These are phyloP conservation scores for Tenebrio molitor DNA, from an alignment of 1,140 invertebrate genomes.

Conservation along the genomic window DNA sequence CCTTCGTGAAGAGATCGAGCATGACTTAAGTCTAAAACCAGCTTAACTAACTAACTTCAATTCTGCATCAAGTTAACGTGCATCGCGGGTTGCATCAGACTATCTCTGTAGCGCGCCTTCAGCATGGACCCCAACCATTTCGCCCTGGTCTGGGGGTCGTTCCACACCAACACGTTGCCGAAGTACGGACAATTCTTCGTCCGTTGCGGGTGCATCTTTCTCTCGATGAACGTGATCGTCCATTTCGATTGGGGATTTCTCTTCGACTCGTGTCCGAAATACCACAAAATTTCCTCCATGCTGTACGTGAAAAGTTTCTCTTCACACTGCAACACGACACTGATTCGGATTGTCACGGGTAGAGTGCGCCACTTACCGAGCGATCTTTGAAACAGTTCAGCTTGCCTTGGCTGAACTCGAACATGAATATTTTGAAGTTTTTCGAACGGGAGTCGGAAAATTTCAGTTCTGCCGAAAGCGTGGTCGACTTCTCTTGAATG, in stretches of 20 bases:
- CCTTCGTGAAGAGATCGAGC: not conserved
- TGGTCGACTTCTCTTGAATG: slow-evolving; percentile 69
- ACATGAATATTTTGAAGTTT: slow-evolving; percentile 80
- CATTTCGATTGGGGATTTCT: slow-evolving; percentile 83
- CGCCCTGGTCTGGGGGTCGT: slow-evolving; percentile 78
- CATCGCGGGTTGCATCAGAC: slow-evolving; percentile 68
- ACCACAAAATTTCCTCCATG: slow-evolving; percentile 85
- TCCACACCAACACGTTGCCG: slow-evolving; percentile 82
- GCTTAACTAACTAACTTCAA: not conserved
- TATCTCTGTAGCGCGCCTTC: slow-evolving; percentile 74
- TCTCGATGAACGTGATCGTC: slow-evolving; percentile 83
- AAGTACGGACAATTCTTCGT: slow-evolving; percentile 83
- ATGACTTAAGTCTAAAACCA: not conserved
- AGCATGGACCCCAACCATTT: slow-evolving; percentile 83
- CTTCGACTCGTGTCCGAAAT: slow-evolving; percentile 85
- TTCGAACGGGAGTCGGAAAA: slow-evolving; percentile 84
- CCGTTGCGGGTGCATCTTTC: slow-evolving; percentile 76
- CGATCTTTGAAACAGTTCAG: slow-evolving; percentile 87
- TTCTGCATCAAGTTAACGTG: slow-evolving; percentile 57
- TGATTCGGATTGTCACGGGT: not conserved
- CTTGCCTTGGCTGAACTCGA: slow-evolving; percentile 84
- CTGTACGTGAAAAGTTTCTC: slow-evolving; percentile 79
- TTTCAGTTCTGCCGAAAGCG: slow-evolving; percentile 78
- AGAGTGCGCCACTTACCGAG: slow-evolving; percentile 69
- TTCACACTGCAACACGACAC: slow-evolving; percentile 69